A percentile compares a stretch with the other conserved stretches of the same genome.
Conservation (phyloP, 2,888 invertebrate species). For the Dicyrtoma fusca region DNA sequence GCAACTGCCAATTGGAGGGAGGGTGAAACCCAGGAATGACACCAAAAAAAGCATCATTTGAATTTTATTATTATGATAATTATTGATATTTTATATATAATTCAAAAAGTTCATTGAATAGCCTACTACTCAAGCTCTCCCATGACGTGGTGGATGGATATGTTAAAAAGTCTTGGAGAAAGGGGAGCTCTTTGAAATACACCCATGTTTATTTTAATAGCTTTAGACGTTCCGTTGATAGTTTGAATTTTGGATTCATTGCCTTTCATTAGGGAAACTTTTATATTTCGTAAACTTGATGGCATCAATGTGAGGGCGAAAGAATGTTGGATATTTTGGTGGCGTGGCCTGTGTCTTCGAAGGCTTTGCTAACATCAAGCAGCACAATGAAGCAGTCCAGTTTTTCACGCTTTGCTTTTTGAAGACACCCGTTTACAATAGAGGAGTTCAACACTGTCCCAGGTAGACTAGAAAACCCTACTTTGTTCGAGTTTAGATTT, state of each 20-base stretch:
- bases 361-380: slow-evolving; percentile 1
- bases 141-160: slow-evolving; percentile 26
- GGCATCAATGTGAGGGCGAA: neutral
- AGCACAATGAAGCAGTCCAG: neutral
- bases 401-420: slow-evolving; percentile 8
- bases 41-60: too few species aligned
- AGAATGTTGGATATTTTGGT: neutral
- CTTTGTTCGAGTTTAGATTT: neutral
- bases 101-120: too few species aligned
- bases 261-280: neutral
- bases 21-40: too few species aligned
- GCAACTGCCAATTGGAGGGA: too few species aligned
- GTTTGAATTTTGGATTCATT: neutral
- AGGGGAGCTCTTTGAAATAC: slow-evolving; percentile 34
- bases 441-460: neutral
- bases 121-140: slow-evolving; percentile 5
- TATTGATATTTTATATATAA: too few species aligned
- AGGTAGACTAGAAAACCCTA: slow-evolving; percentile 5
- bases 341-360: neutral
- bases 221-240: neutral
- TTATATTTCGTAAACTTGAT: slow-evolving; percentile 1
- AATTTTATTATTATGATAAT: too few species aligned
- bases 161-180: slow-evolving; percentile 34
- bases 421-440: neutral
- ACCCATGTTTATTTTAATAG: slow-evolving; percentile 13